Evolutionary conservation across 1,140 invertebrate genomes (phyloP), one percentile per base, ranked within the genome.

Genomic region (Tachypleus tridentatus): DNA sequence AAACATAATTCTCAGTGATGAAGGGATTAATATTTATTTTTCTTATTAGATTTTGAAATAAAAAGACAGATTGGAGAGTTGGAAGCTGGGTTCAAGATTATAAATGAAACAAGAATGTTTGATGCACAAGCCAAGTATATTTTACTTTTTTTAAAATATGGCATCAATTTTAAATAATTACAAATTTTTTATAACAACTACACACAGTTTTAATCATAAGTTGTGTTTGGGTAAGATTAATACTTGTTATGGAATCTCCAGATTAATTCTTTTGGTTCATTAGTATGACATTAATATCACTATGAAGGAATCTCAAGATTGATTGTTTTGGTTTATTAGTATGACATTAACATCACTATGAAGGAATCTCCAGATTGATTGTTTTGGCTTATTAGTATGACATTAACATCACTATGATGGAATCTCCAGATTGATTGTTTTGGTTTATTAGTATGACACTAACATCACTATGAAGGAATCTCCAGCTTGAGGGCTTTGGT

Each of bases 91-190:
- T 84, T 82, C 0, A 69, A 72, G 49, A 81, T 98, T 54, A 74
- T 82, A 0, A 96, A 96, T 78, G 93, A 98, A 77, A 98, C 95
- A 0, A 78, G 91, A 53, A 78, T 85, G 1, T 82, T 76, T 69
- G 76, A 80, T 73, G 73, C 91, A 93, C 71, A 95, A 94, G 84
- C 90, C 91, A 79, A 74, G 67, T 68, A 59, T 91, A 53, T 78
- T 85, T 1, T 82, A 76, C 69, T 76, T 80, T 73, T 73, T 91
- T 93, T 70, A 95, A 94, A 84, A 90, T 91, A 79, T 74, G 67
- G 68, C 59, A 57, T 56, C 48, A 29, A 61, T 29, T 56, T 49
- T 50, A 61, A n/a, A 49, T 10, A 49, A 57, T 58, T 8, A 58
- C 8, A 8, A 8, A 29, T 29, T 58, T 58, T 5, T 11, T 8